Evolutionary conservation across 2,888 invertebrate genomes (phyloP).

Genomic region (Pseudolycoriella hygida): DNA sequence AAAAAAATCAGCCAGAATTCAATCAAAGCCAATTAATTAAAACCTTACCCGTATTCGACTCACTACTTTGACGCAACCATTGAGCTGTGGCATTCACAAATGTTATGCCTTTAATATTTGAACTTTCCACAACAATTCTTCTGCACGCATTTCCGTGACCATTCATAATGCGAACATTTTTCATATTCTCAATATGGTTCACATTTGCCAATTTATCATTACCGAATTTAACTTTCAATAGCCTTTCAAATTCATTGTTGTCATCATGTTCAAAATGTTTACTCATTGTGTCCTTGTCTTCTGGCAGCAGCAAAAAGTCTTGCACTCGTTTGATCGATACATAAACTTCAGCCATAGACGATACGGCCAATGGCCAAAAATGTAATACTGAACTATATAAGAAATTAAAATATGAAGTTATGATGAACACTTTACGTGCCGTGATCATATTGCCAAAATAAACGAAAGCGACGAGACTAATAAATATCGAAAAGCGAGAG

Average conservation of each 20-base stretch:
- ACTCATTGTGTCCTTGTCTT: constrained; percentile 3
- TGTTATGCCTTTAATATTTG: background rate
- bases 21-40: too few species aligned
- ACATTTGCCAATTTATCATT: background rate
- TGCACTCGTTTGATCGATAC: constrained; percentile 57
- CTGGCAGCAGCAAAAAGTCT: constrained; percentile 35
- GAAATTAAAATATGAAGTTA: constrained; percentile 39
- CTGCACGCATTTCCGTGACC: too few species aligned
- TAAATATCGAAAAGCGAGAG: constrained; percentile 52
- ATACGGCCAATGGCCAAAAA: constrained; percentile 27
- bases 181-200: background rate
- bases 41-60: too few species aligned
- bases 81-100: constrained; percentile 7
- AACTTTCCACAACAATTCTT: background rate
- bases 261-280: background rate
- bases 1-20: too few species aligned
- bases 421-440: constrained; percentile 53
- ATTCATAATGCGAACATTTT: background rate
- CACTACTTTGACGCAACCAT: constrained; percentile 3
- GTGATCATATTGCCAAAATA: constrained; percentile 40
- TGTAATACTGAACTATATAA: constrained; percentile 38
- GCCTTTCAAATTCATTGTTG: background rate
- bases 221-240: background rate
- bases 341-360: constrained; percentile 51
- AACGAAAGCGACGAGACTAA: constrained; percentile 45